A percentile compares a stretch with the other conserved stretches of the same genome.
phyloP scores from a whole-genome alignment of 1,140 invertebrate species.

The Schlechtendalia chinensis region DNA sequence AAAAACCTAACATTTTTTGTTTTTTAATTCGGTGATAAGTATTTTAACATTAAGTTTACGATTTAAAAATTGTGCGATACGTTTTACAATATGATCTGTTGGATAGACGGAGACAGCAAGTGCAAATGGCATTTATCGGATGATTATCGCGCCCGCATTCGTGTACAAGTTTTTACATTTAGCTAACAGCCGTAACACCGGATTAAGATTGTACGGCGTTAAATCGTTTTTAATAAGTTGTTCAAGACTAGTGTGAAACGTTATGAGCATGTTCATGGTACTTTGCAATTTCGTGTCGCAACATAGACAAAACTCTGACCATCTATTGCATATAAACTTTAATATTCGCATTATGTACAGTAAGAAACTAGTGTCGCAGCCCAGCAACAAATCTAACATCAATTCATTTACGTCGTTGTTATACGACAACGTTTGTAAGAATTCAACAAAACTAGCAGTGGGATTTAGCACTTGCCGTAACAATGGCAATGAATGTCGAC shows the following conservation, averaged over 20 bases:
- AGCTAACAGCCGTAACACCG: constrained; percentile 77
- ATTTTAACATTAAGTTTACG: no score
- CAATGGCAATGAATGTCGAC: constrained; percentile 70
- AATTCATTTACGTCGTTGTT: constrained; percentile 65
- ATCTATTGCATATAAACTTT: constrained; percentile 80
- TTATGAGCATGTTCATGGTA: constrained; percentile 79
- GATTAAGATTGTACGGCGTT: constrained; percentile 88
- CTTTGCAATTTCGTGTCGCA: constrained; percentile 76
- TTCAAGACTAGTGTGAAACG: constrained; percentile 75
- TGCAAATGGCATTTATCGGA: no score
- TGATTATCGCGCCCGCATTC: not conserved
- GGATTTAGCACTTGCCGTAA: constrained; percentile 78
- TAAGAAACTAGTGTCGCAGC: constrained; percentile 87
- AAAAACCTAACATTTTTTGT: no score
- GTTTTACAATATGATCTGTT: no score
- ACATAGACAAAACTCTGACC: constrained; percentile 75
- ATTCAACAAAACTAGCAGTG: constrained; percentile 78
- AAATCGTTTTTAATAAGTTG: constrained; percentile 76
- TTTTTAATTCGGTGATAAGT: no score
- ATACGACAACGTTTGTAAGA: constrained; percentile 77
- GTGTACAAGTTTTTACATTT: constrained; percentile 80
- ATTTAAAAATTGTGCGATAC: no score
- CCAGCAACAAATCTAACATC: constrained; percentile 81
- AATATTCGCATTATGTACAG: constrained; percentile 81
- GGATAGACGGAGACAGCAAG: no score